A percentile compares a stretch with the other conserved stretches of the same genome.
These are phyloP conservation scores for Eupithecia tripunctaria DNA, from an alignment of 2,888 invertebrate species.

Conservation along the genomic window DNA sequence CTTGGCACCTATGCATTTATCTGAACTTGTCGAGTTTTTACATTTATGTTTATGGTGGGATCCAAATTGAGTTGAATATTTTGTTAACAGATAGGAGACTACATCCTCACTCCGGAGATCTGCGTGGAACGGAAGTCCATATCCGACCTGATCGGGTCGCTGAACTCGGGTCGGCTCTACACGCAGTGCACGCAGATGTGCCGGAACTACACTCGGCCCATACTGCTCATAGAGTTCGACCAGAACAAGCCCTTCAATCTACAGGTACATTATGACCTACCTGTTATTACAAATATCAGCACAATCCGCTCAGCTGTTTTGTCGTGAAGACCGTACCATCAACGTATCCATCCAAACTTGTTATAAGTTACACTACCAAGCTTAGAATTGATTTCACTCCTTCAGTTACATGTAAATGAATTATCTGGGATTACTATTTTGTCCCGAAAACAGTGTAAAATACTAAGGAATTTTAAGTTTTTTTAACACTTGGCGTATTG, in stretches of 20 bases:
- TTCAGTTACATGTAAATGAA: too few species aligned
- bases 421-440: too few species aligned
- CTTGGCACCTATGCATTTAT: too few species aligned
- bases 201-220: slow-evolving; percentile 93
- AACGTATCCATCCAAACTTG: too few species aligned
- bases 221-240: slow-evolving; percentile 98
- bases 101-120: slow-evolving; percentile 97
- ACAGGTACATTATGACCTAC: slow-evolving; percentile 87
- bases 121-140: slow-evolving; percentile 98
- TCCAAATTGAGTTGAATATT: background rate
- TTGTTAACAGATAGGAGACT: slow-evolving; percentile 94
- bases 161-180: slow-evolving; percentile 97
- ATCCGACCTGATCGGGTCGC: slow-evolving; percentile 97
- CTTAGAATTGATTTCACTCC: too few species aligned
- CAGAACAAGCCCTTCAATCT: slow-evolving; percentile 95
- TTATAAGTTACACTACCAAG: too few species aligned
- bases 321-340: too few species aligned
- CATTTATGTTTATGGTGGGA: background rate
- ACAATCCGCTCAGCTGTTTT: too few species aligned
- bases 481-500: too few species aligned
- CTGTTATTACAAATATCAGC: too few species aligned
- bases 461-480: too few species aligned
- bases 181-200: slow-evolving; percentile 98
- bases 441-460: too few species aligned
- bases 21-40: background rate